Percentiles rank a stretch among this genome's conserved stretches.
Evolutionary conservation across 30 jellyfish, hydroid and myxozoan genomes (phyloP).

Genomic region (Cassiopea andromeda): DNA sequence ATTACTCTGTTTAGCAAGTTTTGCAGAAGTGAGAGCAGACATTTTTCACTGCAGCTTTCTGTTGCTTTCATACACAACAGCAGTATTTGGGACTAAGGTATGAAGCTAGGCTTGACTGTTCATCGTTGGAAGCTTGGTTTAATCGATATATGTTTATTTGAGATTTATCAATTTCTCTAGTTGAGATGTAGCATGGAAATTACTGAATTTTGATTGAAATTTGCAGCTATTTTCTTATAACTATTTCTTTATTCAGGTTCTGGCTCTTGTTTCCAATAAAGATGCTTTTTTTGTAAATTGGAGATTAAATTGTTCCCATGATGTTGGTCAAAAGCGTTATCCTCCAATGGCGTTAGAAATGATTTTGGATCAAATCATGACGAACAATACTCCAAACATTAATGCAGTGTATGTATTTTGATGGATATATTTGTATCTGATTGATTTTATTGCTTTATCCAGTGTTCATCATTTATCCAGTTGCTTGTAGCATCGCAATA

Average conservation of each 20-base stretch:
- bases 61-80: constrained; percentile 60
- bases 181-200: neutral
- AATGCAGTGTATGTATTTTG: constrained; percentile 57
- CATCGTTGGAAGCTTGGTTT: no score
- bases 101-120: no score
- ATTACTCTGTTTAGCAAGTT: constrained; percentile 22
- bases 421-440: neutral
- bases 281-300: constrained; percentile 72
- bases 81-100: constrained; percentile 81
- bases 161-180: neutral
- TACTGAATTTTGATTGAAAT: neutral
- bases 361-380: constrained; percentile 75
- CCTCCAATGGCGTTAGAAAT: constrained; percentile 70
- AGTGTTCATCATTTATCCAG: no score
- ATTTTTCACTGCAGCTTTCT: constrained; percentile 73
- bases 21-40: constrained; percentile 87
- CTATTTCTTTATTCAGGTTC: constrained; percentile 39
- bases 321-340: constrained; percentile 73
- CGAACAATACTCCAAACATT: constrained; percentile 61
- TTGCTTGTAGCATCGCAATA: no score
- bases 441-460: no score
- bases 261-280: constrained; percentile 33
- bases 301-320: constrained; percentile 77
- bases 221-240: neutral
- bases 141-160: no score